Evolutionary conservation across 2,797 vertebrate genomes (phyloP).

Genomic region (Paedocypris micromegethes): DNA sequence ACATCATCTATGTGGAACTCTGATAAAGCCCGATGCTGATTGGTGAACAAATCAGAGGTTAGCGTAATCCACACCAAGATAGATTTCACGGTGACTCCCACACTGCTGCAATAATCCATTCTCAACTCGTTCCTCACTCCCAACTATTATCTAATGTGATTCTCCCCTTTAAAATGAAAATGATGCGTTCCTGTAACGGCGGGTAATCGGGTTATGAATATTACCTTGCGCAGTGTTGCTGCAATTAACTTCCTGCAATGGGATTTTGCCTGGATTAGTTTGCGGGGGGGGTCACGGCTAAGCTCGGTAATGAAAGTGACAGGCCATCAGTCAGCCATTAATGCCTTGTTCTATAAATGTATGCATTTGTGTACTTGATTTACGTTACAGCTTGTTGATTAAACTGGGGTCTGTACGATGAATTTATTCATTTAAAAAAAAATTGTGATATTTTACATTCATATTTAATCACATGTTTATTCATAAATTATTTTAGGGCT

Average conservation of each 20-base stretch:
- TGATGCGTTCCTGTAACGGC: slow-evolving; percentile 46
- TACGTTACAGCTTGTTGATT: slow-evolving; percentile 45
- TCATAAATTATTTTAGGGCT: no score
- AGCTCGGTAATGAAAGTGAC: slow-evolving; percentile 67
- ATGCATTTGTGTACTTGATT: slow-evolving; percentile 5
- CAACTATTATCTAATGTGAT: slow-evolving; percentile 61
- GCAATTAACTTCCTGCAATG: slow-evolving; percentile 72
- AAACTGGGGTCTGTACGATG: slow-evolving; percentile 58
- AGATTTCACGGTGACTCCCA: slow-evolving; percentile 1
- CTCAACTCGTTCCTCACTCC: slow-evolving; percentile 58
- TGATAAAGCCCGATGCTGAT: no score
- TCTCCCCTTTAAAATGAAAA: slow-evolving; percentile 64
- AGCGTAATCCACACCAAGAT: not conserved
- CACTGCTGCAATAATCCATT: slow-evolving; percentile 33
- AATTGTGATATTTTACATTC: no score
- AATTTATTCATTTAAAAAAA: not conserved
- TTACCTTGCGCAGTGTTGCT: slow-evolving; percentile 62
- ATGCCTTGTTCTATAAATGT: slow-evolving; percentile 41
- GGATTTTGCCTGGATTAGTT: slow-evolving; percentile 68
- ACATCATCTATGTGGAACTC: no score
- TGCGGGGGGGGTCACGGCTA: slow-evolving; percentile 55
- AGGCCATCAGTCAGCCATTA: slow-evolving; percentile 66
- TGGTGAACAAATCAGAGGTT: not conserved
- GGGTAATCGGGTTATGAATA: slow-evolving; percentile 70
- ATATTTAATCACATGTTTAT: no score